These are phyloP conservation scores for Pomacea canaliculata DNA, from an alignment of 2,888 invertebrate genomes.

Conservation along the genomic window DNA sequence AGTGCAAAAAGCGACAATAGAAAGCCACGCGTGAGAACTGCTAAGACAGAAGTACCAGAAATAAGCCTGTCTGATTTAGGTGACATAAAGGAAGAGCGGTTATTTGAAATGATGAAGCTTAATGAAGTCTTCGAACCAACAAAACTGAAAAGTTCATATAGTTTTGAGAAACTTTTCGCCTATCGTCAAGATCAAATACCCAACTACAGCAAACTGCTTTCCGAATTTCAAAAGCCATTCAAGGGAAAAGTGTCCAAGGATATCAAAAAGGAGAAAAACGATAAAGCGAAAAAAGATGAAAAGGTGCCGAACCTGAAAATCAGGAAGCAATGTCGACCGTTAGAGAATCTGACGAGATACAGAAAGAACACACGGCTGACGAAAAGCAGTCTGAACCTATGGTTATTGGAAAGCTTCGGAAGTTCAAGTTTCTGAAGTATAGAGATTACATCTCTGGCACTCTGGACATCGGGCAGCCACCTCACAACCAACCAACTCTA, in stretches of 20 bases:
- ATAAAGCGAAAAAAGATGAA: neutral
- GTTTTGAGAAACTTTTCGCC: slow-evolving; percentile 15
- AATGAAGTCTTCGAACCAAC: slow-evolving; percentile 1
- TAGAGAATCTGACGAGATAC: neutral
- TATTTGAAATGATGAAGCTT: slow-evolving; percentile 5
- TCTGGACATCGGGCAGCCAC: neutral
- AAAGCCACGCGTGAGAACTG: no score
- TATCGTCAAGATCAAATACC: neutral
- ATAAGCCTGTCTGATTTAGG: no score
- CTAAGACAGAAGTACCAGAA: no score
- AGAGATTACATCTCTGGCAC: slow-evolving; percentile 8
- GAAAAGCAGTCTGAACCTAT: neutral
- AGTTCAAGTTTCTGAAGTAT: slow-evolving; percentile 18
- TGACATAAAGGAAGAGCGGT: neutral
- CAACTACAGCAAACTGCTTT: neutral
- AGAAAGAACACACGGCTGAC: neutral
- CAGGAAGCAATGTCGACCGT: no score
- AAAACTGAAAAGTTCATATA: slow-evolving; percentile 17
- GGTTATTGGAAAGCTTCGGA: slow-evolving; percentile 17
- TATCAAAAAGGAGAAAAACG: neutral
- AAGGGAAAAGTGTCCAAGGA: slow-evolving; percentile 6
- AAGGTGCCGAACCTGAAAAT: neutral
- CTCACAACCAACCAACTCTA: neutral
- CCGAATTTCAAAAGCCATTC: slow-evolving; percentile 5
- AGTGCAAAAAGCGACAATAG: no score